Evolutionary conservation across 2,113 vertebrate species (phyloP).

Genomic region (Oceanodroma tethys): DNA sequence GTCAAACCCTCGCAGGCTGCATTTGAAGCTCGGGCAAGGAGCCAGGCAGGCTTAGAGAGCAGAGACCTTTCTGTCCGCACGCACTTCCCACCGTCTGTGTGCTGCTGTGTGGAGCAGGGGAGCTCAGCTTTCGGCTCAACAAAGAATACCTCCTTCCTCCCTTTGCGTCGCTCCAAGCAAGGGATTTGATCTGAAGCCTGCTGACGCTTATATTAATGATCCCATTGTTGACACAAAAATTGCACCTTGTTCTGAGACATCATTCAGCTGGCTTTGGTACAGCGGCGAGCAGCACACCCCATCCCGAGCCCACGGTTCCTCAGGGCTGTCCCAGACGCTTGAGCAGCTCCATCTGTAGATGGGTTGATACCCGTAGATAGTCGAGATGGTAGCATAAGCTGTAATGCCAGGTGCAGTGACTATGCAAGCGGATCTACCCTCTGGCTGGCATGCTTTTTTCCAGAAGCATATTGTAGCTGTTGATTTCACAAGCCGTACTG

Average conservation of each 20-base stretch:
- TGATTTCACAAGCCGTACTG: not conserved
- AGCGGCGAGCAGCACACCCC: not conserved
- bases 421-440: not conserved
- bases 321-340: not conserved
- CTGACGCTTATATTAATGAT: not conserved
- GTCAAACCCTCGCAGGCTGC: not conserved
- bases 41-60: slow-evolving; percentile 8
- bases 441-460: not conserved
- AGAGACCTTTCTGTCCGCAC: not conserved
- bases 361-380: not conserved
- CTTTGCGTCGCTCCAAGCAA: not conserved
- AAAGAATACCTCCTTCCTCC: not conserved
- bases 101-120: not conserved
- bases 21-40: not conserved
- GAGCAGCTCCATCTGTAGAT: not conserved
- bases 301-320: not conserved
- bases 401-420: not conserved
- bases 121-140: not conserved
- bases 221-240: not conserved
- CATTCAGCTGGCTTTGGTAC: not conserved
- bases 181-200: not conserved
- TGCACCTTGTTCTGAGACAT: not conserved
- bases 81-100: not conserved
- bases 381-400: not conserved
- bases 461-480: not conserved